Conservation (phyloP, 1,140 invertebrate genomes). For the Panulirus ornatus region DNA sequence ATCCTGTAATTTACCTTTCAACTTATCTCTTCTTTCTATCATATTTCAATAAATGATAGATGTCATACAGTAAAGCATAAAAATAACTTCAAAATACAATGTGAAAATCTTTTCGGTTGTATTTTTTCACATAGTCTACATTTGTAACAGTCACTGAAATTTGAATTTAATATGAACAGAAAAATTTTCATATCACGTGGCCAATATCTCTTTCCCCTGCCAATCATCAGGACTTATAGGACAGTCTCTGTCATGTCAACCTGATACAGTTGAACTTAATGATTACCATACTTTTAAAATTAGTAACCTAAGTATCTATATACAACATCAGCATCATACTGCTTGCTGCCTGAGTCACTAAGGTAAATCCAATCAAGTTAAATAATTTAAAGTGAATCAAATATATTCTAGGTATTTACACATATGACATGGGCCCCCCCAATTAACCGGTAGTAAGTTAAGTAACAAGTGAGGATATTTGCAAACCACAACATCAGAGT, state of each 20-base stretch:
- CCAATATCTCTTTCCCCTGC: not conserved
- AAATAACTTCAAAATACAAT: too few relatives aligned
- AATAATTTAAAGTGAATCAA: conserved; percentile 66
- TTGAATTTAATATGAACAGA: not conserved
- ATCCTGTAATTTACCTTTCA: too few relatives aligned
- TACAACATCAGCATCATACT: conserved; percentile 15
- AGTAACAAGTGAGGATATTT: conserved; percentile 57
- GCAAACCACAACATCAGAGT: conserved; percentile 58
- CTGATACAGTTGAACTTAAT: not conserved
- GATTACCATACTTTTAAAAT: conserved; percentile 53
- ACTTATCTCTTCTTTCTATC: too few relatives aligned
- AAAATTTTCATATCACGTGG: conserved; percentile 3
- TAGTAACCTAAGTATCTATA: conserved; percentile 22
- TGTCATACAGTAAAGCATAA: too few relatives aligned
- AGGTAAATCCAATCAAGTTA: conserved; percentile 54
- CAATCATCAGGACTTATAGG: not conserved
- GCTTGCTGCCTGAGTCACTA: conserved; percentile 62
- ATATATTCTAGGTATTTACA: conserved; percentile 68
- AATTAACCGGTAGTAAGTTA: conserved; percentile 56
- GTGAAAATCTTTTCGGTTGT: too few relatives aligned
- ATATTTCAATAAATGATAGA: too few relatives aligned
- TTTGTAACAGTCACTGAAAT: too few relatives aligned
- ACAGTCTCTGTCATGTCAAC: not conserved
- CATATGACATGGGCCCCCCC: conserved; percentile 37
- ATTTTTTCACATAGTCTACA: too few relatives aligned